Evolutionary conservation across 2,113 vertebrate genomes (phyloP), one percentile per base, ranked within the genome.

Genomic region (Crotalus helleri): DNA sequence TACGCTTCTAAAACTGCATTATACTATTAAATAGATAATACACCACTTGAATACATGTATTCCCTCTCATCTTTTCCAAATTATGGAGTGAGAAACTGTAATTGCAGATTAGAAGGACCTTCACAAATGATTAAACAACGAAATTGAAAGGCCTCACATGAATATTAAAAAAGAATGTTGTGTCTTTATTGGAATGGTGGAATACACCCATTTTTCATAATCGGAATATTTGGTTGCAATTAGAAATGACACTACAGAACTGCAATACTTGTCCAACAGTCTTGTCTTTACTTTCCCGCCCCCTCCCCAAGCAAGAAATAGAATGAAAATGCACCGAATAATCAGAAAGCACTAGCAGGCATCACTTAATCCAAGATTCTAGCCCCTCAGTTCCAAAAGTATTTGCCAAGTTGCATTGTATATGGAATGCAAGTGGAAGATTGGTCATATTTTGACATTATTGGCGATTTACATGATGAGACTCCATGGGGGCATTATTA

Each of bases 161-260:
- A 93, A 95, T 94, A 97, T 98, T 90, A 99, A 98, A 89, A 99
- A 99, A 99, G 98, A 98, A 98, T 98, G 98, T 98, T 97, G 96
- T 98, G 98, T 98, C 98, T 99, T 99, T 99, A 99, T 99, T 99
- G 98, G 98, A 99, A 99, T 98, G 98, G 98, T 98, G 96, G 98
- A 98, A 98, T 98, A 98, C 98, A 99, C 97, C 98, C 98, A 98
- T 98, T 98, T 51, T 97, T 96, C 97, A 97, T 97, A 97, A 98
- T 97, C 98, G 97, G 96, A 98, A 98, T 97, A 98, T 98, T 98
- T 98, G 97, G 97, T 97, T 97, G 98, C 97, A 98, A 97, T 98
- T 97, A 98, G 97, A 98, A 98, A 98, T 96, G 97, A 98, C 95
- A 95, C 97, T 97, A 97, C 97, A 98, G 96, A 97, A 97, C 97